Evolutionary conservation across 2,888 invertebrate genomes (phyloP).

Genomic region (Byasa hedistus): DNA sequence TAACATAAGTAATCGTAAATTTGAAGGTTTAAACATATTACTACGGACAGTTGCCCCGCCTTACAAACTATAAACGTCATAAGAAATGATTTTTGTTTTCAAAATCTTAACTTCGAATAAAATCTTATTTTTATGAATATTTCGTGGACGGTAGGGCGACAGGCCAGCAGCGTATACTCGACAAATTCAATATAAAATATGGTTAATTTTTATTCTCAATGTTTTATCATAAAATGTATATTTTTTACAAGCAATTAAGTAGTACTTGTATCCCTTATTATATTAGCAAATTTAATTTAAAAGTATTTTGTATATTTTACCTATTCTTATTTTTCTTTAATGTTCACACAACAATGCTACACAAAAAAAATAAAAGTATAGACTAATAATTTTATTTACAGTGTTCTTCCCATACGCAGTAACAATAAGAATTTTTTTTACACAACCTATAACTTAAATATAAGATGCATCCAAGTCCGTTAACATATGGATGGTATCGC

Average conservation of each 20-base stretch:
- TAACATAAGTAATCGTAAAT: conserved; percentile 66
- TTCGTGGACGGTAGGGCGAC: conserved; percentile 25
- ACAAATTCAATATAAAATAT: not conserved
- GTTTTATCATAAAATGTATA: not conserved
- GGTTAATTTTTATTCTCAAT: not conserved
- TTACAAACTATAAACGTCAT: conserved; percentile 48
- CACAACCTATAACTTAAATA: conserved; percentile 3
- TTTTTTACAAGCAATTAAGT: not conserved
- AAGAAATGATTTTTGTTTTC: conserved; percentile 62
- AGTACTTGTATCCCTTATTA: too few relatives aligned
- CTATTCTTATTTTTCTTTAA: too few relatives aligned
- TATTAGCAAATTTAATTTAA: too few relatives aligned
- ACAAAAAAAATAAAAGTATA: not conserved
- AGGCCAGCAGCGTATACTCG: conserved; percentile 1
- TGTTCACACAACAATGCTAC: too few relatives aligned
- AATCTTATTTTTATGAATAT: conserved; percentile 51
- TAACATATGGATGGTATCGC: conserved; percentile 5
- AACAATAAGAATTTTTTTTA: not conserved
- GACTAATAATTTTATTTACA: conserved; percentile 8
- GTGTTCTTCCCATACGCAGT: conserved; percentile 8
- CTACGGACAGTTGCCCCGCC: conserved; percentile 38
- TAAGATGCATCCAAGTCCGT: not conserved
- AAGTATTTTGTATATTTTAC: too few relatives aligned
- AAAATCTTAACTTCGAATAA: conserved; percentile 52
- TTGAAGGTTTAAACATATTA: conserved; percentile 51